These are phyloP conservation scores for Calycopis cecrops DNA, from an alignment of 1,140 invertebrate genomes.

Conservation along the genomic window DNA sequence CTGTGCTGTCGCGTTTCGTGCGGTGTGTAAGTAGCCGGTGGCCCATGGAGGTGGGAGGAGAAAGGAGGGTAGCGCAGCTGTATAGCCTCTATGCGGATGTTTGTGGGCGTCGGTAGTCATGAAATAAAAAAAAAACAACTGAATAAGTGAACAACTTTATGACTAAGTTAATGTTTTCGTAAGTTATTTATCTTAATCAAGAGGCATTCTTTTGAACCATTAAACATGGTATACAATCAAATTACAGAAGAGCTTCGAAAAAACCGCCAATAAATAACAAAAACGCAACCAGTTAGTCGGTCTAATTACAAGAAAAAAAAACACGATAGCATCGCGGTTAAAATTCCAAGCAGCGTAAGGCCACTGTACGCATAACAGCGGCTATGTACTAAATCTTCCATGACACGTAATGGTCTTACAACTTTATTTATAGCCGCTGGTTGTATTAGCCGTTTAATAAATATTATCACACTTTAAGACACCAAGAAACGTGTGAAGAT, in stretches of 20 bases:
- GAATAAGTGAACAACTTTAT: no score
- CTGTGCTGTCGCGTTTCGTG: no score
- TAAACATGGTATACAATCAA: background rate
- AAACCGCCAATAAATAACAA: constrained; percentile 17
- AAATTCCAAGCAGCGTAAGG: constrained; percentile 56
- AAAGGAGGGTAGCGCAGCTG: no score
- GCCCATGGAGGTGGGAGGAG: no score
- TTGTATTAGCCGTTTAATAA: constrained; percentile 70
- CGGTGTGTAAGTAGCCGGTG: no score
- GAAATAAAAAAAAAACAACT: no score
- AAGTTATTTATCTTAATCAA: constrained; percentile 9
- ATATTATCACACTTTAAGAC: constrained; percentile 72
- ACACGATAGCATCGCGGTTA: constrained; percentile 57
- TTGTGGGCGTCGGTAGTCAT: no score
- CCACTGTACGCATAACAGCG: constrained; percentile 34
- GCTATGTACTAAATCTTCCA: constrained; percentile 64
- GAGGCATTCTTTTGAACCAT: background rate
- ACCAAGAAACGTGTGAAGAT: constrained; percentile 72
- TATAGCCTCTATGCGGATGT: no score
- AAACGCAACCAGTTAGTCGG: constrained; percentile 54
- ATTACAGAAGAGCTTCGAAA: constrained; percentile 1
- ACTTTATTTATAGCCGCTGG: constrained; percentile 60
- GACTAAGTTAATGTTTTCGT: background rate
- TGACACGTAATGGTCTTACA: constrained; percentile 61
- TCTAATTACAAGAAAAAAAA: constrained; percentile 71